Evolutionary conservation across 2,113 vertebrate species (phyloP).

Genomic region (Ondatra zibethicus): DNA sequence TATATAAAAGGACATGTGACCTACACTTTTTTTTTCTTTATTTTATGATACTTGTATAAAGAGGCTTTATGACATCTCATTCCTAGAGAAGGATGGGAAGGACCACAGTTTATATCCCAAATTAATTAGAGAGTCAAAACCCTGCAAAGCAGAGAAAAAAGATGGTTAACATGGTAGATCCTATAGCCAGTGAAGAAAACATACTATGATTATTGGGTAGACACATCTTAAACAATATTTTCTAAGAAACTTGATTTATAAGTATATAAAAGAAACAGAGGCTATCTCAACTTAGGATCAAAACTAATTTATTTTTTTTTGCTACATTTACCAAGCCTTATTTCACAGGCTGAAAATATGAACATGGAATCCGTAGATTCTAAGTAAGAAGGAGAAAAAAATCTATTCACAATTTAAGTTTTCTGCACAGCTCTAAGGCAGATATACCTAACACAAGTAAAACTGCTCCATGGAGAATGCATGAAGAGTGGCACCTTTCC

Average conservation of each 20-base stretch:
- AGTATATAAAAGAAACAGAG: neutral
- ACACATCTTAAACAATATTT: neutral
- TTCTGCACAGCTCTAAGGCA: neutral
- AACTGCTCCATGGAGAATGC: neutral
- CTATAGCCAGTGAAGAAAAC: neutral
- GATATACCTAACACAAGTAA: neutral
- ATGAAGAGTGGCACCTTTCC: neutral
- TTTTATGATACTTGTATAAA: neutral
- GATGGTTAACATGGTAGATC: neutral
- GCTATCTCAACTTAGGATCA: neutral
- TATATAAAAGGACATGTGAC: neutral
- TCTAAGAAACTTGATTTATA: neutral
- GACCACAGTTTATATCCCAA: neutral
- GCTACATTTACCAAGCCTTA: neutral
- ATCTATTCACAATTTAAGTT: constrained; percentile 26
- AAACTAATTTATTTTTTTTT: neutral
- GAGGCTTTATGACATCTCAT: neutral
- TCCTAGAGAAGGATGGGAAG: neutral
- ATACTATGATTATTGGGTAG: neutral
- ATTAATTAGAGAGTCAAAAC: neutral
- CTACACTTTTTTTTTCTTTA: neutral
- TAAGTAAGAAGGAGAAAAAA: constrained; percentile 6
- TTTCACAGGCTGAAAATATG: neutral
- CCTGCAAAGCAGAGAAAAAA: neutral
- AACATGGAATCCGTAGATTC: neutral